Evolutionary conservation across 2,888 invertebrate genomes (phyloP), one percentile per base, ranked within the genome.

Genomic region (Pseudococcus longispinus): DNA sequence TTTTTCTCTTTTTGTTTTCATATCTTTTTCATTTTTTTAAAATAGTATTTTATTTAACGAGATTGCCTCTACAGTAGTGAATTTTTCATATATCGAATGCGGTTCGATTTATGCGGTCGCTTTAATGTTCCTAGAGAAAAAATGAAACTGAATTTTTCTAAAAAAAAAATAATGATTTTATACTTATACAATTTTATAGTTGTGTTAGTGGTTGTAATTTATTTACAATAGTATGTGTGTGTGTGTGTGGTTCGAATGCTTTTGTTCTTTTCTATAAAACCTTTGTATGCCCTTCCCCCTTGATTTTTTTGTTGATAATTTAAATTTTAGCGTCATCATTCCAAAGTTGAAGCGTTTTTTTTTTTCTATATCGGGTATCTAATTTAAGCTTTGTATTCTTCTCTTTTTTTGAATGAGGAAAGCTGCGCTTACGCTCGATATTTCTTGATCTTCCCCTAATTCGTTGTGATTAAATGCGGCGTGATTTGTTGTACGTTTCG

Each of bases 51-150:
- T 42, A 42, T 80, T n/a, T 80, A 42, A 42, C 11, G 42, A 80
- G 4, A 80, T 42, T 2, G 13, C 42, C 77, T 42, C 20, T 42
- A 80, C 9, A 80, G 77, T 80, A 80, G 42, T 20, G 77, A 80
- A 80, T 80, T 37, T 80, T 77, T 37, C 29, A 11, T n/a, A 3
- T 42, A 42, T 42, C 77, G 74, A 80, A 80, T 80, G 42, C 77
- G 42, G 77, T 80, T 42, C 77, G 23, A 29, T 80, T 42, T 42
- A 42, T 42, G 42, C 42, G 77, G 77, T 42, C 20, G 77, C 77
- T 80, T 80, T 80, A 80, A 80, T 80, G 77, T 80, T 80, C 77
- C 77, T 80, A 80, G 42, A 80, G 42, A 80, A 80, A 80, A 42
- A 80, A 77, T 13, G 44, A n/a, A 80, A 80, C 77, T 80, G 77